Conservation (phyloP, 2,797 vertebrate genomes). For the Melopsittacus undulatus region DNA sequence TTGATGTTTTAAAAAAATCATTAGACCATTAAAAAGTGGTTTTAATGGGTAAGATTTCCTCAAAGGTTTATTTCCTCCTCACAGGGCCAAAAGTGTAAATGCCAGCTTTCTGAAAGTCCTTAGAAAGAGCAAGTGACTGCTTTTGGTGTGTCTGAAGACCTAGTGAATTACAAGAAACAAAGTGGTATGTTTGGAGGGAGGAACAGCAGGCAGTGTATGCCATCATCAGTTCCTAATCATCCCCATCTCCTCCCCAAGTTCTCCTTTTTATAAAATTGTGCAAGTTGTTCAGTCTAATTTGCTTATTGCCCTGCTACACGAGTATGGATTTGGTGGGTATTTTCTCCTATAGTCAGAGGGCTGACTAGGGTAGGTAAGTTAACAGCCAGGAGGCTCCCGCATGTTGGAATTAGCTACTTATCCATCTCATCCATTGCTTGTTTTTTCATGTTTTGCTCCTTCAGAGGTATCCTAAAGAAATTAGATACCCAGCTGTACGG, state of each 20-base stretch:
- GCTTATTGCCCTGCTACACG: background rate
- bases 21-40: background rate
- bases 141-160: background rate
- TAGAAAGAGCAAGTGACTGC: background rate
- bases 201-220: background rate
- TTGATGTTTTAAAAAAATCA: background rate
- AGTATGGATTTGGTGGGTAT: background rate
- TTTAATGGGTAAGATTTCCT: constrained; percentile 11
- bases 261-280: background rate
- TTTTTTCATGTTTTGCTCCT: constrained; percentile 47
- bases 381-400: constrained; percentile 6
- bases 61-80: background rate
- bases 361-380: background rate
- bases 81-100: background rate
- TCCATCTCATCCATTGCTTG: constrained; percentile 34
- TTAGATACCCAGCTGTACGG: background rate
- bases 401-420: constrained; percentile 30
- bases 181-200: background rate
- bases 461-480: constrained; percentile 45
- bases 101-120: background rate
- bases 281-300: constrained; percentile 28
- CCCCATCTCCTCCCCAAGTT: background rate
- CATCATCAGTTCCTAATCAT: constrained; percentile 18
- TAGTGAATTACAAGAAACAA: background rate
- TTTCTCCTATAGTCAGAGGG: background rate